phyloP scores from a whole-genome alignment of 92 coral and sea anemone genomes.

The Porites divaricata region DNA sequence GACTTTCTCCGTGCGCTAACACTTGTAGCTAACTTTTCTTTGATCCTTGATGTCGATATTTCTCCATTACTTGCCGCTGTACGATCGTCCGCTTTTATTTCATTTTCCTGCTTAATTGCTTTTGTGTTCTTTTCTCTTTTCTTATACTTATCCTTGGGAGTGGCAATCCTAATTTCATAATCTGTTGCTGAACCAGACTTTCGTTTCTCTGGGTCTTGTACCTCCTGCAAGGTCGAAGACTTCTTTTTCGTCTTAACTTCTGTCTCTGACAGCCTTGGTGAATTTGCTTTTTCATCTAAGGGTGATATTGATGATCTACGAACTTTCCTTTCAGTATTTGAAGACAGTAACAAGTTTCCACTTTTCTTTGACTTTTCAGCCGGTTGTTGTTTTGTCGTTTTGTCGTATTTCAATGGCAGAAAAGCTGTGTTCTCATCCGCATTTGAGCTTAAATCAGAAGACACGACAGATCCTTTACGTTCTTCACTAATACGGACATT shows the following conservation, averaged over 20 bases:
- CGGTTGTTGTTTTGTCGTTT: constrained; percentile 7
- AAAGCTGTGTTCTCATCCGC: constrained; percentile 8
- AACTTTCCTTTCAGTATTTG: background rate
- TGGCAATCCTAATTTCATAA: background rate
- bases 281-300: background rate
- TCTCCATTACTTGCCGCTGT: no score
- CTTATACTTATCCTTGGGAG: constrained; percentile 9
- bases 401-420: constrained; percentile 12
- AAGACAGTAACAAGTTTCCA: constrained; percentile 2
- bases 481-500: background rate
- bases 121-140: constrained; percentile 8
- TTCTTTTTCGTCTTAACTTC: background rate
- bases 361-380: constrained; percentile 8
- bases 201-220: background rate
- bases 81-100: background rate
- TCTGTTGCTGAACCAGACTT: background rate
- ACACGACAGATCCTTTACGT: background rate
- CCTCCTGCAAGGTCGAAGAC: background rate
- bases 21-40: background rate
- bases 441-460: constrained; percentile 30
- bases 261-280: background rate
- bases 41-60: background rate
- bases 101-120: background rate
- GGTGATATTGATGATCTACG: constrained; percentile 13
- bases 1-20: background rate